Conservation (phyloP, 1,140 invertebrate genomes). For the Ips nitidus region DNA sequence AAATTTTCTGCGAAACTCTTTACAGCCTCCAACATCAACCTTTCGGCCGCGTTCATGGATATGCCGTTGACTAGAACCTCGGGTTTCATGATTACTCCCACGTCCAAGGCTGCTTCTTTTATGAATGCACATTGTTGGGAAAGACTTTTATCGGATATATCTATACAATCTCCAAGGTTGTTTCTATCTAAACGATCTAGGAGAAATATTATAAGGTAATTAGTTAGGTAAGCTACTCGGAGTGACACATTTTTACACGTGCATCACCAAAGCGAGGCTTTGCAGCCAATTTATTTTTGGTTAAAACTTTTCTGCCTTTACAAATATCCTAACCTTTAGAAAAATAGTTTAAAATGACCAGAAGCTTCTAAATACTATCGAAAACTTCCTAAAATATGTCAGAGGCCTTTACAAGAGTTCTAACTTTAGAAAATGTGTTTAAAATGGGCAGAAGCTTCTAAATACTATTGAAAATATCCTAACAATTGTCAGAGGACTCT, state of each 20-base stretch:
- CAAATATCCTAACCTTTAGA: too few species aligned
- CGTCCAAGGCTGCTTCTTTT: constrained; percentile 43
- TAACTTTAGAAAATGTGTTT: too few species aligned
- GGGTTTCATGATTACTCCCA: constrained; percentile 43
- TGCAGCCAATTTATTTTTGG: too few species aligned
- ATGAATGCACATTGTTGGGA: constrained; percentile 40
- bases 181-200: constrained; percentile 10
- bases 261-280: neutral
- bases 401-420: too few species aligned
- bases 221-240: too few species aligned
- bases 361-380: too few species aligned
- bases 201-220: neutral
- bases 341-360: too few species aligned
- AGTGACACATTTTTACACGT: neutral
- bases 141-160: constrained; percentile 37
- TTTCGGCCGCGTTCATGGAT: constrained; percentile 41
- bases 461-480: too few species aligned
- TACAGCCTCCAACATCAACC: constrained; percentile 44
- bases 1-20: constrained; percentile 47
- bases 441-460: too few species aligned
- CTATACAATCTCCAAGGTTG: constrained; percentile 12
- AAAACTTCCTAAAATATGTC: too few species aligned
- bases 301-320: too few species aligned
- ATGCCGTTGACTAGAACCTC: constrained; percentile 43
- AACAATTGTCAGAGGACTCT: too few species aligned